Base-by-base conservation (phyloP, 2,113 vertebrate species). In the Catharus bicknelli region DNA sequence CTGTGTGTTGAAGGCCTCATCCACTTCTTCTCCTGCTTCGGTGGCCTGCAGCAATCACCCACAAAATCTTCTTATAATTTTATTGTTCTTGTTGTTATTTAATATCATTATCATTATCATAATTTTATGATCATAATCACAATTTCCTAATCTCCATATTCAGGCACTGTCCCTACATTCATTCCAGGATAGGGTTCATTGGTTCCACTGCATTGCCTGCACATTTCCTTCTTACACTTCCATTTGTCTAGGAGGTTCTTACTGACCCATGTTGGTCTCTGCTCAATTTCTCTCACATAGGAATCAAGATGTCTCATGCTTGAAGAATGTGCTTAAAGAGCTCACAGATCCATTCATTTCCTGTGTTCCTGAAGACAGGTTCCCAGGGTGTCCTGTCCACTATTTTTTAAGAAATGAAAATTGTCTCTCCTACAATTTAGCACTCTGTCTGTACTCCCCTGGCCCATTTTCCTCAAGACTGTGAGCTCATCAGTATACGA, bases 11-110 rank as follows among this genome's bases (percentile, higher is more conserved):
- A n/a, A 63, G 17, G 22, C 14, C 3, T 72, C 58, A 54, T 32
- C 4, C 9, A 38, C n/a, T n/a, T 73, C 11, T 45, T 2, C 9
- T 38, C 10, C 38, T 54, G 10, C 13, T 63, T 1, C 0, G 13
- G 3, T 51, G 25, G 25, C 25, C 50, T 38, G 7, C 7, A 57
- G 29, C 23, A 75, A 50, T 20, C 10, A 57, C 4, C 13, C 19
- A 25, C 25, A 40, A 55, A 48, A 26, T 2, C 5, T 38, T 16
- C 47, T 25, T 23, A 13, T n/a, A 11, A 19, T 27, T 16, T 2
- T 22, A 12, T 17, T 30, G 22, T 15, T 34, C 2, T 2, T 26
- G 9, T 5, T 78, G 13, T 45, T 62, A 13, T 38, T 53, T 11
- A 10, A 19, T 11, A 45, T 30, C 3, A 45, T 42, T 57, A 16